Conservation (phyloP, 2,113 vertebrate species). For the Oreochromis tanganicae region DNA sequence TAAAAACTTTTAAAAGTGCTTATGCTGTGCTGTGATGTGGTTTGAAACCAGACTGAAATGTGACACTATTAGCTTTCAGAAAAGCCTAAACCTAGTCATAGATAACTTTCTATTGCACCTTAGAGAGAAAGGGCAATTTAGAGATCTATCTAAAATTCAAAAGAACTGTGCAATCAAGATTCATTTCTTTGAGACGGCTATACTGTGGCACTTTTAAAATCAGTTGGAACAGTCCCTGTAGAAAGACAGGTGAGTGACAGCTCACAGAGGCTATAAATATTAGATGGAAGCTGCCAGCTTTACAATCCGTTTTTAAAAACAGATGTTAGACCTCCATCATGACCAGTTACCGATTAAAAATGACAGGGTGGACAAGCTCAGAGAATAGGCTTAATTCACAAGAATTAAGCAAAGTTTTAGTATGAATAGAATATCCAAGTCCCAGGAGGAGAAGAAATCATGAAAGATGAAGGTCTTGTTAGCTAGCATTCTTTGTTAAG, state of each 20-base stretch:
- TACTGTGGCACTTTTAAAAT: background rate
- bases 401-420: background rate
- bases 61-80: background rate
- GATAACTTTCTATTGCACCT: background rate
- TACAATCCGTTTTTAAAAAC: background rate
- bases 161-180: background rate
- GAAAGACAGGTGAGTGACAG: background rate
- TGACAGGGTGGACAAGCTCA: background rate
- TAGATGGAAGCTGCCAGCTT: rapidly evolving
- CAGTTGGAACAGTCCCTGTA: background rate
- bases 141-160: background rate
- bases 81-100: background rate
- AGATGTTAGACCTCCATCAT: rapidly evolving
- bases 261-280: background rate
- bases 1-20: background rate
- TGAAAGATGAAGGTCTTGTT: background rate
- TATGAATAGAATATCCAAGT: rapidly evolving
- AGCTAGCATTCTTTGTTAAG: background rate
- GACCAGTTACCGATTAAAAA: background rate
- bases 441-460: background rate
- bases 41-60: background rate
- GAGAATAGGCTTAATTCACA: background rate
- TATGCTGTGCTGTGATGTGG: rapidly evolving
- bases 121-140: background rate
- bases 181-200: background rate